Percentiles rank a stretch among this genome's conserved stretches.
Evolutionary conservation across 1,140 invertebrate species (phyloP).

Genomic region (Drosophila novamexicana): DNA sequence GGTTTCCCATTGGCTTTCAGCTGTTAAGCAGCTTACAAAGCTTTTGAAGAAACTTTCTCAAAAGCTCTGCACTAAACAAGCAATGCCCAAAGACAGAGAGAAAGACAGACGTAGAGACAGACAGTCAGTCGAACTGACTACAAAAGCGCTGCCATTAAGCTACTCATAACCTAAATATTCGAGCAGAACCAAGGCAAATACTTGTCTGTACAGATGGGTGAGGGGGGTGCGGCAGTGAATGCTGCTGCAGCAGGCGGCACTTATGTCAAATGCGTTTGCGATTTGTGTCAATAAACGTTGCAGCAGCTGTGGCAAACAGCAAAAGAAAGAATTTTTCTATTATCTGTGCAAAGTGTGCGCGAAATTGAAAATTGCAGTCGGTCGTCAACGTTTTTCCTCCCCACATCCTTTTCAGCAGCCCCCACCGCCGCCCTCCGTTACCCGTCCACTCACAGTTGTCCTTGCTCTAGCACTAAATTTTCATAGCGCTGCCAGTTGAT

Average conservation of each 20-base stretch:
- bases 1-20: constrained; percentile 7
- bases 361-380: constrained; percentile 78
- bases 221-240: background rate
- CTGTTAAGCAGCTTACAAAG: constrained; percentile 39
- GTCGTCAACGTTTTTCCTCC: constrained; percentile 7
- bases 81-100: background rate
- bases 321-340: constrained; percentile 77
- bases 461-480: constrained; percentile 66
- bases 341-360: constrained; percentile 81
- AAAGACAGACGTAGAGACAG: background rate
- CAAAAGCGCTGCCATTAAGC: constrained; percentile 73
- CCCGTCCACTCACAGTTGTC: constrained; percentile 5
- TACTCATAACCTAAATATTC: constrained; percentile 79
- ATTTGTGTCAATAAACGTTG: constrained; percentile 79
- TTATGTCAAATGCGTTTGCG: constrained; percentile 81
- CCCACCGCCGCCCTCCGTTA: background rate
- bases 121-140: constrained; percentile 8
- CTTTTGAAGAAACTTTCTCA: constrained; percentile 13
- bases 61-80: constrained; percentile 26
- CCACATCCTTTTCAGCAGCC: background rate
- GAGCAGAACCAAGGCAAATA: background rate
- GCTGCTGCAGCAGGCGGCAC: constrained; percentile 49
- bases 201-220: background rate
- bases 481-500: constrained; percentile 75
- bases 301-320: constrained; percentile 35